Evolutionary conservation across 2,797 vertebrate genomes (phyloP), one percentile per base, ranked within the genome.

Genomic region (Danio albolineatus): DNA sequence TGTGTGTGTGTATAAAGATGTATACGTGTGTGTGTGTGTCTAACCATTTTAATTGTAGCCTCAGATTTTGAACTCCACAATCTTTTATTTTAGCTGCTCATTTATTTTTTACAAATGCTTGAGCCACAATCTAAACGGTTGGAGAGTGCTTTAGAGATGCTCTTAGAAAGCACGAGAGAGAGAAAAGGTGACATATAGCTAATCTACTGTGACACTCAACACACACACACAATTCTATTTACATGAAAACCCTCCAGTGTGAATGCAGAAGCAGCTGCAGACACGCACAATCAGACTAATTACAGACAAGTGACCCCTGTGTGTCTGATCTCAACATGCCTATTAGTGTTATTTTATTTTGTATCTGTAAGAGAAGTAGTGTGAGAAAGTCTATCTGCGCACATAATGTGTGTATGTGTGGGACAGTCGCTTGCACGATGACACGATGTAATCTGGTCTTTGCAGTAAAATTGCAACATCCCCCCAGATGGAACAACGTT

Each of bases 401-500:
- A 64, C 73, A 51, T 53, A 77, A 77, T 67, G 54, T 82, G 79
- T n/a, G 3, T 70, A 76, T 10, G 28, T 7, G 77, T 19, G 77
- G 53, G 74, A 77, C 51, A 74, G 48, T 82, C 73, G 43, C 72
- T 70, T 79, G 65, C 38, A 83, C 76, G 82, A n/a, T 82, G 82
- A 85, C 65, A 85, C 48, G 53, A 80, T 85, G 76, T 85, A 82
- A 83, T 86, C 73, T 85, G 46, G 39, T 75, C 72, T 83, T 79
- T 60, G 74, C 74, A 80, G 77, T 76, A 70, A 82, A 85, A 86
- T 59, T 76, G 83, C 84, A 80, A 85, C 85, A 86, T 85, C 78
- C 82, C 59, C 61, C 76, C 51, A 69, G 80, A 72, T 71, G 59
- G 78, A 87, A 85, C 85, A 84, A 86, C 81, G 84, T 66, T 84